Percentiles rank a stretch among this genome's conserved stretches.
Evolutionary conservation across 35 echinoderm and acorn worm genomes (phyloP).

Genomic region (Eucidaris tribuloides): DNA sequence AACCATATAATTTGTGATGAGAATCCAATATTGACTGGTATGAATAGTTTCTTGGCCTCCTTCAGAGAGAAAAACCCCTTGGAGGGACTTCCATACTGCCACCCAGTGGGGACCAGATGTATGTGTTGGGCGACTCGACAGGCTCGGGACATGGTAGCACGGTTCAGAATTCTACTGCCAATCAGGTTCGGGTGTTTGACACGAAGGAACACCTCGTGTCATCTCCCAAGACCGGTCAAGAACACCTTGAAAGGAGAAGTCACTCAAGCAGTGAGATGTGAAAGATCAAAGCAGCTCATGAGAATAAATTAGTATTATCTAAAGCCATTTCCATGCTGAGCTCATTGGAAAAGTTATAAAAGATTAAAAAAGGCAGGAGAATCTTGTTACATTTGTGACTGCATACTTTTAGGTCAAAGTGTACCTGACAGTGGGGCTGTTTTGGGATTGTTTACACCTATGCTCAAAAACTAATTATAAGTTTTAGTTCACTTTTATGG

Average conservation of each 20-base stretch:
- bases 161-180: constrained; percentile 88
- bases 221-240: constrained; percentile 21
- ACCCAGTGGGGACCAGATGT: constrained; percentile 55
- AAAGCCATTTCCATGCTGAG: too few species aligned
- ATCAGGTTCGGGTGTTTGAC: constrained; percentile 82
- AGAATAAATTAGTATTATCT: too few species aligned
- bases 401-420: too few species aligned
- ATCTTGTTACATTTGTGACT: too few species aligned
- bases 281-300: too few species aligned
- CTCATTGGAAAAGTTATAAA: too few species aligned
- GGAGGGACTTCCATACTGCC: constrained; percentile 91
- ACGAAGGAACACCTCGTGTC: constrained; percentile 63
- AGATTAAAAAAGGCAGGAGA: too few species aligned
- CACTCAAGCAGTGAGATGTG: constrained; percentile 95
- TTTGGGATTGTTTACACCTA: too few species aligned
- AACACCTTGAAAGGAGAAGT: constrained; percentile 68
- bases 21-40: neutral
- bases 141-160: constrained; percentile 65
- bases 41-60: neutral
- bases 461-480: too few species aligned
- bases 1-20: neutral
- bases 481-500: too few species aligned
- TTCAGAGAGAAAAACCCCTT: constrained; percentile 49
- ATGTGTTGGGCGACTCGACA: constrained; percentile 87
- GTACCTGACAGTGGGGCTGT: too few species aligned